These are phyloP conservation scores for Malurus leucopterus DNA, from an alignment of 2,797 vertebrate species.

Conservation along the genomic window DNA sequence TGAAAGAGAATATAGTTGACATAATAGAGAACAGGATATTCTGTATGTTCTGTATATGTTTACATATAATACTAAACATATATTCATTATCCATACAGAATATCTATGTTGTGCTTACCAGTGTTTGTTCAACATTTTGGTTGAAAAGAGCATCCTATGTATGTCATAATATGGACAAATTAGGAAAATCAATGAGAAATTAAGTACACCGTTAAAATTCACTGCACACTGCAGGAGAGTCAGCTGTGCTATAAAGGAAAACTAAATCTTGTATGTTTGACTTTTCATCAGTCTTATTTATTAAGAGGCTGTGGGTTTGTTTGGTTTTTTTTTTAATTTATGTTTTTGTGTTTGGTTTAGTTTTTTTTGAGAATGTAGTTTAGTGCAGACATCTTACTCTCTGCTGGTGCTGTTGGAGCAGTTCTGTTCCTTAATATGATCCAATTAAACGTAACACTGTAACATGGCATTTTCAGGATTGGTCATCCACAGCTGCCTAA, in stretches of 20 bases:
- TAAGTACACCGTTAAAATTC: too few species aligned
- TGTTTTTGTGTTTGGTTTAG: not conserved
- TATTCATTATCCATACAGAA: not conserved
- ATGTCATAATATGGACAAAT: not conserved
- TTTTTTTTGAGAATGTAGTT: not conserved
- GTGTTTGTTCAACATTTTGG: not conserved
- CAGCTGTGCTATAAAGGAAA: not conserved
- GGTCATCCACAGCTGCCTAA: not conserved
- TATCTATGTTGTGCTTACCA: not conserved
- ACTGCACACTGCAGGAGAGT: not conserved
- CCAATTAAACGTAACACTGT: not conserved
- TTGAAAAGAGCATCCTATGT: not conserved
- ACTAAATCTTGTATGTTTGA: not conserved
- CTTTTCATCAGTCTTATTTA: not conserved
- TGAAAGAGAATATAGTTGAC: not conserved
- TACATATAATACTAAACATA: not conserved
- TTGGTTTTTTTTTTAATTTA: not conserved
- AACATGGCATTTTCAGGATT: not conserved
- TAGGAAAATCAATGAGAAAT: not conserved
- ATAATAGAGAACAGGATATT: not conserved
- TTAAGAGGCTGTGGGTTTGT: not conserved
- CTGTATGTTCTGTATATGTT: not conserved
- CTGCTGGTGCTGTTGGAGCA: not conserved
- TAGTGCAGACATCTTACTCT: fast-evolving
- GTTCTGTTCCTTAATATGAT: not conserved